phyloP scores from a whole-genome alignment of 2,797 vertebrate genomes.

The Notolepis coatsorum region DNA sequence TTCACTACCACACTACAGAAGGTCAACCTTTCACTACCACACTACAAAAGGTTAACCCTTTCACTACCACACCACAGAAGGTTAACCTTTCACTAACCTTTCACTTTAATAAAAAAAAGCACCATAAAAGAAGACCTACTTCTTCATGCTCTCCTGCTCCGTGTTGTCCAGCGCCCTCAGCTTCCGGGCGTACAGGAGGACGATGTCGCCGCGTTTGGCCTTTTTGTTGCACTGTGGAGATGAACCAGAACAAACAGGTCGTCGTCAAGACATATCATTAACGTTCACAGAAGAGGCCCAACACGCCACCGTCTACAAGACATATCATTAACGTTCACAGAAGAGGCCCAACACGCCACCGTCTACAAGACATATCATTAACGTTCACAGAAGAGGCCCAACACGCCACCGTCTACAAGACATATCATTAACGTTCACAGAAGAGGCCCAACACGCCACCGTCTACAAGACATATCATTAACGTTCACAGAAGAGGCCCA shows the following conservation, averaged over 20 bases:
- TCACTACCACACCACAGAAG: too few relatives aligned
- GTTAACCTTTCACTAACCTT: too few relatives aligned
- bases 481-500: too few relatives aligned
- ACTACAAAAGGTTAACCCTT: too few relatives aligned
- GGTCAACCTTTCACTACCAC: too few relatives aligned
- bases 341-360: neutral
- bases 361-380: neutral
- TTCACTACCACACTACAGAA: too few relatives aligned
- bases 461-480: neutral
- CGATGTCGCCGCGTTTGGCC: constrained; percentile 90
- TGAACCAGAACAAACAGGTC: neutral
- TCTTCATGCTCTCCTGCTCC: constrained; percentile 90
- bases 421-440: neutral
- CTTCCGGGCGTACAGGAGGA: constrained; percentile 90
- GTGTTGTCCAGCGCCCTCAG: constrained; percentile 90
- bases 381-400: neutral
- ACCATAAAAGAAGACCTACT: too few relatives aligned
- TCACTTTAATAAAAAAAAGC: too few relatives aligned
- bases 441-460: neutral
- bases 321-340: neutral
- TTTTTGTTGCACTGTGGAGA: constrained; percentile 93
- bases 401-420: neutral
- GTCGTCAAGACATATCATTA: neutral
- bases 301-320: neutral
- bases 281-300: neutral